Percentiles rank a stretch among this genome's conserved stretches.
Evolutionary conservation across 2,113 vertebrate species (phyloP).

Genomic region (Spea multiplicata): DNA sequence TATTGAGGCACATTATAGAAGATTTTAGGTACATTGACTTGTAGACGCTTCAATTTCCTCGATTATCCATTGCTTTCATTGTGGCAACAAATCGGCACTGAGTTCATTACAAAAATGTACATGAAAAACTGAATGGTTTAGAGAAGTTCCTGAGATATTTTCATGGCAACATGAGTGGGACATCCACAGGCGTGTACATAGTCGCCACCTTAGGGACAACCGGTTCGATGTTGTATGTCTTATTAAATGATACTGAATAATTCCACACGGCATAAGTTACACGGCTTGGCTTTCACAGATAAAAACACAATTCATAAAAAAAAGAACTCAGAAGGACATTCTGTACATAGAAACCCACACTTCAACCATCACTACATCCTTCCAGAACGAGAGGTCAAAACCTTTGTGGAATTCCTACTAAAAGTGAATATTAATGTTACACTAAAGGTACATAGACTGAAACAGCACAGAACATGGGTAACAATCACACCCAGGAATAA

Average conservation of each 20-base stretch:
- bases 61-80: slow-evolving; percentile 6
- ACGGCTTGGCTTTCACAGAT: slow-evolving; percentile 35
- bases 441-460: slow-evolving; percentile 21
- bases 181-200: slow-evolving; percentile 32
- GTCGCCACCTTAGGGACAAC: slow-evolving; percentile 37
- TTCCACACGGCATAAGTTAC: slow-evolving; percentile 34
- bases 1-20: slow-evolving; percentile 38
- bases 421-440: slow-evolving; percentile 34
- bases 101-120: slow-evolving; percentile 27
- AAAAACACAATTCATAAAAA: slow-evolving; percentile 28
- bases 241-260: slow-evolving; percentile 36
- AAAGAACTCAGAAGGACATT: slow-evolving; percentile 32
- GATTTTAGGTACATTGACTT: slow-evolving; percentile 14
- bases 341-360: slow-evolving; percentile 30
- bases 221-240: slow-evolving; percentile 16
- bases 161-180: slow-evolving; percentile 37
- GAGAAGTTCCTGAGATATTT: slow-evolving; percentile 44
- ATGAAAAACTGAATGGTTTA: slow-evolving; percentile 16
- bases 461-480: slow-evolving; percentile 27
- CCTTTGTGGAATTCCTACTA: slow-evolving; percentile 21
- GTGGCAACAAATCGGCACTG: slow-evolving; percentile 9
- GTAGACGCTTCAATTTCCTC: background rate
- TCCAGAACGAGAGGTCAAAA: slow-evolving; percentile 2
- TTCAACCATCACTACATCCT: slow-evolving; percentile 16
- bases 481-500: slow-evolving; percentile 20